Evolutionary conservation across 2,113 vertebrate species (phyloP).

Genomic region (Oncorhynchus nerka): DNA sequence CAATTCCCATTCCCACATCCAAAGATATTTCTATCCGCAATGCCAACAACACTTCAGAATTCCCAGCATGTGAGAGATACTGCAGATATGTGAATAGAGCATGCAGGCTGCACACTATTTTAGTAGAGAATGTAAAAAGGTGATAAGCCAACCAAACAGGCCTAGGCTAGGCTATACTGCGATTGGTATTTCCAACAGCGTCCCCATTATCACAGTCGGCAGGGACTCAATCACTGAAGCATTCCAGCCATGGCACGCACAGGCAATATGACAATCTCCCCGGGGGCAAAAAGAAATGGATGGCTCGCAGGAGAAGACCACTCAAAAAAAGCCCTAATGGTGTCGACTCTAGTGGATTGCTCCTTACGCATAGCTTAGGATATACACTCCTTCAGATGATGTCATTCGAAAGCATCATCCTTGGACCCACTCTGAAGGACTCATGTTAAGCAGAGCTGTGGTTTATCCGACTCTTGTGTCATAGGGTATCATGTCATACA

Average conservation of each 20-base stretch:
- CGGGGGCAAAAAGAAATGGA: slow-evolving; percentile 17
- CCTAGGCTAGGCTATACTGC: slow-evolving; percentile 50
- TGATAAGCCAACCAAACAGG: slow-evolving; percentile 78
- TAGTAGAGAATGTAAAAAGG: slow-evolving; percentile 61
- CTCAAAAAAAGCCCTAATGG: not conserved
- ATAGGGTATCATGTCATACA: no score
- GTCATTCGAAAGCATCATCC: not conserved
- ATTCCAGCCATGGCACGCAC: slow-evolving; percentile 65
- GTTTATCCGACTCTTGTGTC: no score
- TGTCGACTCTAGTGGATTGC: not conserved
- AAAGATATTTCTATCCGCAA: slow-evolving; percentile 54
- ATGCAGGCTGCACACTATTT: slow-evolving; percentile 70
- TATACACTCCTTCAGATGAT: not conserved
- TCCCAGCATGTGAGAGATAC: slow-evolving; percentile 73
- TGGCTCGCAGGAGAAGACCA: not conserved
- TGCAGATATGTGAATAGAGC: slow-evolving; percentile 60
- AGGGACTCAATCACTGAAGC: slow-evolving; percentile 71
- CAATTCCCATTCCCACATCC: slow-evolving; percentile 62
- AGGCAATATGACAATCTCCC: slow-evolving; percentile 73
- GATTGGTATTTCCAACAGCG: slow-evolving; percentile 64
- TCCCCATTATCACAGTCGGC: slow-evolving; percentile 71
- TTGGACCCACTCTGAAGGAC: not conserved
- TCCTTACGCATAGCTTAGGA: not conserved
- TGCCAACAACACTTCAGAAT: slow-evolving; percentile 64
- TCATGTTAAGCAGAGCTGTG: not conserved